Evolutionary conservation across 2,797 vertebrate species (phyloP).

Genomic region (Spondyliosoma cantharus): DNA sequence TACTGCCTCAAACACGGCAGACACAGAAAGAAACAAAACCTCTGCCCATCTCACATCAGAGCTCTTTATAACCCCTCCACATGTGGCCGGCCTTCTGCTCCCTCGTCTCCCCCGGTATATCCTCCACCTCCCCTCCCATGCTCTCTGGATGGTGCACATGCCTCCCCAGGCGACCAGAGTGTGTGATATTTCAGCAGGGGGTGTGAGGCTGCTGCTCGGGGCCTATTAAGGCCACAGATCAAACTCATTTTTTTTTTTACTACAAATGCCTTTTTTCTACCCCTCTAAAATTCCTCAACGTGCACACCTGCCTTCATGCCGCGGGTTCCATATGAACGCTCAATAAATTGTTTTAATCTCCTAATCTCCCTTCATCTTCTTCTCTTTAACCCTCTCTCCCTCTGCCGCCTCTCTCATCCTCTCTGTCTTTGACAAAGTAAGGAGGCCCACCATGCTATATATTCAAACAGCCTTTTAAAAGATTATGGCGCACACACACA

Average conservation of each 20-base stretch:
- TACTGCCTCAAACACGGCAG: not conserved
- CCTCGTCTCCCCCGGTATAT: not conserved
- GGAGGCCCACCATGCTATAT: constrained; percentile 27
- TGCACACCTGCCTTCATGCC: constrained; percentile 24
- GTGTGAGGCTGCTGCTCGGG: constrained; percentile 62
- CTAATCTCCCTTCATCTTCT: constrained; percentile 44
- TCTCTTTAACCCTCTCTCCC: constrained; percentile 38
- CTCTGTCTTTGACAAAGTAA: constrained; percentile 36
- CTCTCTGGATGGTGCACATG: constrained; percentile 53
- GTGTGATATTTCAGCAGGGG: constrained; percentile 70
- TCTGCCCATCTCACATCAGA: constrained; percentile 34
- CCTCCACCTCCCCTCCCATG: constrained; percentile 10
- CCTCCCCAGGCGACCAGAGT: constrained; percentile 54
- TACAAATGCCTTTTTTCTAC: constrained; percentile 43
- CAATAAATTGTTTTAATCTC: constrained; percentile 57
- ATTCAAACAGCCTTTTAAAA: constrained; percentile 63
- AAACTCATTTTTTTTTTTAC: constrained; percentile 55
- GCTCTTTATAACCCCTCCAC: constrained; percentile 20
- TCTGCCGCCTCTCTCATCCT: constrained; percentile 17
- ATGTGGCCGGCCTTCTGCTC: constrained; percentile 23
- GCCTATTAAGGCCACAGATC: constrained; percentile 59
- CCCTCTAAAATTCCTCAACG: constrained; percentile 47
- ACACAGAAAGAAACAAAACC: constrained; percentile 5
- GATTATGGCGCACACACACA: constrained; percentile 46
- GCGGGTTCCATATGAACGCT: constrained; percentile 49